phyloP scores from a whole-genome alignment of 2,113 vertebrate species.

The Sarotherodon lohbergeri region DNA sequence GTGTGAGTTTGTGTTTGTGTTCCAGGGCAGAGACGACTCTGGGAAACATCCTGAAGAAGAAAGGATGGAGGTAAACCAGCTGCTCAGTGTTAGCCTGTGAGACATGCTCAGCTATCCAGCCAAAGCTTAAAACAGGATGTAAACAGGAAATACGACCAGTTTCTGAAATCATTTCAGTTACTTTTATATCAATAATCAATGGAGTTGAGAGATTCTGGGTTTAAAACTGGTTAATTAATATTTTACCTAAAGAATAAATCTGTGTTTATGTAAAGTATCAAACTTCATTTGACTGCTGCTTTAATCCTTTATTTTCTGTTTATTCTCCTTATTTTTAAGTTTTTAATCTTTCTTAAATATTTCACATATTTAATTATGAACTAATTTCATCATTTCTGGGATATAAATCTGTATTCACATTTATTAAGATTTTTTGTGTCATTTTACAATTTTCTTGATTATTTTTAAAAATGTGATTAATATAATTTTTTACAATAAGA shows the following conservation, averaged over 20 bases:
- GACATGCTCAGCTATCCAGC: no score
- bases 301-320: neutral
- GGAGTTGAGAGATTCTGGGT: neutral
- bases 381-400: neutral
- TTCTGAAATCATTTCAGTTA: neutral
- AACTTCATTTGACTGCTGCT: neutral
- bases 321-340: neutral
- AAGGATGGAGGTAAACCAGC: conserved; percentile 78
- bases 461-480: rapidly evolving
- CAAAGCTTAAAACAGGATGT: neutral
- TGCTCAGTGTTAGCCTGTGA: rapidly evolving
- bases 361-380: no score
- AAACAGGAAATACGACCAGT: neutral
- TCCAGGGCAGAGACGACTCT: conserved; percentile 79
- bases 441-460: rapidly evolving
- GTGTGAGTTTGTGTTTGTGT: neutral
- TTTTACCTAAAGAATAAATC: neutral
- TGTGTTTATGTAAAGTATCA: neutral
- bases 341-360: neutral
- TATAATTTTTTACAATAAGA: rapidly evolving
- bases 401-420: neutral
- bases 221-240: neutral
- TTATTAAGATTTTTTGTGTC: neutral
- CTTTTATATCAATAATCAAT: no score
- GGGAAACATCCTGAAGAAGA: conserved; percentile 81